Evolutionary conservation across 2,113 vertebrate genomes (phyloP).

Genomic region (Gambusia holbrooki): DNA sequence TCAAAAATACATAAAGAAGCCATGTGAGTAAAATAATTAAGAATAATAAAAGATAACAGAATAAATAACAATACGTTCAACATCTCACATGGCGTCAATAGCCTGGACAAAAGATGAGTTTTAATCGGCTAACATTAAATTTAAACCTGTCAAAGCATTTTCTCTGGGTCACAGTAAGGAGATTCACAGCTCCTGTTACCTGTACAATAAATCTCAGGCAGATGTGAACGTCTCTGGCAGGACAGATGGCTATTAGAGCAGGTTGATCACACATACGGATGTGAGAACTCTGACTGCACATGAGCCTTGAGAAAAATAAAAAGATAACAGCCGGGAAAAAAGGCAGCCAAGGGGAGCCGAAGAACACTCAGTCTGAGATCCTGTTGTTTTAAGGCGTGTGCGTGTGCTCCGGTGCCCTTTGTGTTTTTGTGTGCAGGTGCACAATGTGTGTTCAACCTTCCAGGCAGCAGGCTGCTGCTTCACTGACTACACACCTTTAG

Average conservation of each 20-base stretch:
- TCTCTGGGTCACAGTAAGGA: slow-evolving; percentile 32
- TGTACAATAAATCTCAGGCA: slow-evolving; percentile 61
- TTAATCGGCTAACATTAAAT: slow-evolving; percentile 47
- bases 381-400: slow-evolving; percentile 53
- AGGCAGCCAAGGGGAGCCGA: slow-evolving; percentile 33
- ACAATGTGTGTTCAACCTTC: slow-evolving; percentile 42
- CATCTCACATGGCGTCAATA: too few relatives aligned
- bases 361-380: slow-evolving; percentile 42
- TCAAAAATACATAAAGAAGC: too few relatives aligned
- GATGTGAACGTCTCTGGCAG: slow-evolving; percentile 57
- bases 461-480: slow-evolving; percentile 48
- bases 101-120: too few relatives aligned
- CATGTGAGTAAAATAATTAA: too few relatives aligned
- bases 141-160: slow-evolving; percentile 46
- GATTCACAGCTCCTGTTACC: slow-evolving; percentile 62
- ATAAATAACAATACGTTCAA: too few relatives aligned
- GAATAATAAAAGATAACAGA: too few relatives aligned
- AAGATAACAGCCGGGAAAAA: background rate
- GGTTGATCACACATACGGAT: slow-evolving; percentile 64
- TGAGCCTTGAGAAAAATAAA: slow-evolving; percentile 64
- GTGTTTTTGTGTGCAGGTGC: slow-evolving; percentile 24
- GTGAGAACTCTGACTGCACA: slow-evolving; percentile 62
- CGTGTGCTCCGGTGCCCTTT: slow-evolving; percentile 11
- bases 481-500: slow-evolving; percentile 60
- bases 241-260: slow-evolving; percentile 74